Evolutionary conservation across 2,797 vertebrate species (phyloP), one percentile per base, ranked within the genome.

Genomic region (Erpetoichthys calabaricus): DNA sequence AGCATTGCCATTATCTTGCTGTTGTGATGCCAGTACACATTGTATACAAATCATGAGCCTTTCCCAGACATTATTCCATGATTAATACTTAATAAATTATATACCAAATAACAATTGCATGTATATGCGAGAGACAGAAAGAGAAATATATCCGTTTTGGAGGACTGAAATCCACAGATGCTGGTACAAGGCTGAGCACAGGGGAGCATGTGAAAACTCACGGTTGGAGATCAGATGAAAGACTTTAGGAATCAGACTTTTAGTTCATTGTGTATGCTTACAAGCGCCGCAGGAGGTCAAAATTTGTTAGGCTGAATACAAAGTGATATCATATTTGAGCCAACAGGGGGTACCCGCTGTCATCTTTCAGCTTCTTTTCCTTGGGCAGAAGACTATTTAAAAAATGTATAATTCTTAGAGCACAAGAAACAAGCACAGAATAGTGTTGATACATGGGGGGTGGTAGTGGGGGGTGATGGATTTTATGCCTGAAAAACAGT

Each of bases 81-180:
- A 67, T 64, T 62, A 63, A 65, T 61, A 67, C 46, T 63, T 65
- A 65, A 67, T 63, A 55, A 55, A 54, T 43, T 25, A 51, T 51
- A 5, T 25, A 25, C 25, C 25, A 25, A 25, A 25, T 25, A 25
- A 25, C 25, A 25, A 25, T 25, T 25, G 25, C 25, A 25, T 25
- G 25, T 25, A 25, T 25, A 25, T 25, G 25, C 25, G 25, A 25
- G 25, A 1, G 25, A 25, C 25, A 25, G 25, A 25, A 25, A 25
- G 25, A 25, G 25, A 25, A 2, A 25, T 25, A 25, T 25, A 25
- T 25, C 25, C 25, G 25, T 25, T 25, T 25, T 25, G 25, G 25
- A 25, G 25, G 25, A 25, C 25, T 49, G 7, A 49, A 49, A 49
- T 4, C 4, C 53, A 42, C 9, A 6, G 9, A 41, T 43, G 42